Evolutionary conservation across 2,113 vertebrate genomes (phyloP).

Genomic region (Phodopus roborovskii): DNA sequence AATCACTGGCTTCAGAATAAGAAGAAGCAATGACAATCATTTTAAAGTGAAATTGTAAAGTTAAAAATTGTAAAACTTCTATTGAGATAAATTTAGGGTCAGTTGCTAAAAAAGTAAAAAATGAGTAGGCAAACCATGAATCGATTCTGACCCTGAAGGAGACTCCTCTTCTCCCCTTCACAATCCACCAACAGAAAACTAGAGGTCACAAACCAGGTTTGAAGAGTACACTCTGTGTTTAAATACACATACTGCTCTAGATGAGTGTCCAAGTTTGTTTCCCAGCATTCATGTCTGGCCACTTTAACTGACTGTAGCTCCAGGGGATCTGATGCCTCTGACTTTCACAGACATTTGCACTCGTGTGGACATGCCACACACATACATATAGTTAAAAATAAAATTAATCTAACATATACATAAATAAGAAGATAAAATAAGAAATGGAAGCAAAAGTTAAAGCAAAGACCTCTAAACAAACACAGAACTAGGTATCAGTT

Average conservation of each 20-base stretch:
- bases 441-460: slow-evolving; percentile 26
- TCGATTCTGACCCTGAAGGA: background rate
- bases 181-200: no score
- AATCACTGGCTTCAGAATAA: background rate
- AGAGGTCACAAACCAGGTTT: no score
- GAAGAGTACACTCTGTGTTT: background rate
- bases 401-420: background rate
- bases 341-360: background rate
- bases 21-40: background rate
- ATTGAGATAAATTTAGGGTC: background rate
- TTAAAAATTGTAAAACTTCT: background rate
- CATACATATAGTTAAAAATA: no score
- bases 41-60: background rate
- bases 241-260: background rate
- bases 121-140: background rate
- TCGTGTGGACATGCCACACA: background rate
- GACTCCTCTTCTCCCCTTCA: no score
- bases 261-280: background rate
- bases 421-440: background rate
- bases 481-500: background rate
- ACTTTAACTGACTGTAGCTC: background rate
- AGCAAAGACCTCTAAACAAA: background rate
- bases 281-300: background rate
- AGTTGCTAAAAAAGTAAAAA: background rate
- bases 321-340: background rate